These are phyloP conservation scores for Montipora cactus DNA, from an alignment of 64 coral and sea anemone species.

Conservation along the genomic window DNA sequence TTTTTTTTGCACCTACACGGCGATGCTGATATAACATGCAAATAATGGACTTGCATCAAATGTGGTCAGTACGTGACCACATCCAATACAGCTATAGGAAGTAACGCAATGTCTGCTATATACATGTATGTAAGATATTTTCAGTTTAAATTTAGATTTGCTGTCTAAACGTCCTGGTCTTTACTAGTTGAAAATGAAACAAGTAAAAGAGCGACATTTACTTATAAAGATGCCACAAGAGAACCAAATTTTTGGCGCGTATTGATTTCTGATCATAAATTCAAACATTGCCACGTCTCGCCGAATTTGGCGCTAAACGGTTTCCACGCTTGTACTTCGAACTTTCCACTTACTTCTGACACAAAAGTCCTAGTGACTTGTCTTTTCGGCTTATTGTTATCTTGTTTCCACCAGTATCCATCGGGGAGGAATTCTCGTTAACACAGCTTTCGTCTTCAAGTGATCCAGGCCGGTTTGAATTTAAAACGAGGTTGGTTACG, in stretches of 20 bases:
- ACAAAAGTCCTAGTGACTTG: conserved; percentile 92
- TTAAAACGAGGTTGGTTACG: conserved; percentile 10
- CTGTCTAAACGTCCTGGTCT: not conserved
- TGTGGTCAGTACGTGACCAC: not conserved
- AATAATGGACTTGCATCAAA: no score
- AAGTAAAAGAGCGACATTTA: not conserved
- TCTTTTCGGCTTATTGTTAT: conserved; percentile 91
- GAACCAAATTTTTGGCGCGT: not conserved
- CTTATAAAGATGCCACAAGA: not conserved
- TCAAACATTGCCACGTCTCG: conserved; percentile 72
- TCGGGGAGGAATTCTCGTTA: not conserved
- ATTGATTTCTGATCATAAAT: conserved; percentile 52
- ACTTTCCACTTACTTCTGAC: conserved; percentile 81
- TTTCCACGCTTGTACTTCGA: not conserved
- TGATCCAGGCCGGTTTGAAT: conserved; percentile 9
- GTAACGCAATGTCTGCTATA: conserved; percentile 16
- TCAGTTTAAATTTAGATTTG: not conserved
- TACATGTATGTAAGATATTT: not conserved
- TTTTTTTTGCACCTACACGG: no score
- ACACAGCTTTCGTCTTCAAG: not conserved
- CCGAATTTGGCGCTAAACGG: conserved; percentile 57
- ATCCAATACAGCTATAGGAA: not conserved
- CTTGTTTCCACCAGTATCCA: conserved; percentile 63
- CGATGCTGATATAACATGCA: no score
- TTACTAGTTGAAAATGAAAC: not conserved